Base-by-base conservation (phyloP, 1,140 invertebrate genomes). In the Drosophila erecta region DNA sequence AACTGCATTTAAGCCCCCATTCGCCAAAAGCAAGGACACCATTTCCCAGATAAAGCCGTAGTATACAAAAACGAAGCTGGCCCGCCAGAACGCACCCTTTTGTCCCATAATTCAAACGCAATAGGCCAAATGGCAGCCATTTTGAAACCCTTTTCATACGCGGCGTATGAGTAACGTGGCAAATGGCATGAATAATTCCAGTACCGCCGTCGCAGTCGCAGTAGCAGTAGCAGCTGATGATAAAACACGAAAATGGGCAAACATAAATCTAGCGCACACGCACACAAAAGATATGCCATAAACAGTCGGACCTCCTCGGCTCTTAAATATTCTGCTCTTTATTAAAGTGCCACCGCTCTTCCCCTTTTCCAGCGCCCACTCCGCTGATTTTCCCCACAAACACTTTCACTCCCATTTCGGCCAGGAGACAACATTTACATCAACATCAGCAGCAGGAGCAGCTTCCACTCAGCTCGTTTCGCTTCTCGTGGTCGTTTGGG, bases 241-340 rank as follows among this genome's bases (percentile, higher is more conserved):
- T 87, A 87, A 87, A 87, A 89, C 83, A 87, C 46, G 83, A 87
- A 87, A 87, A 89, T 87, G 83, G 84, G 65, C 66, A 76, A 72
- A 89, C 83, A 87, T 87, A 87, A 87, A 87, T 87, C 83, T 73
- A 70, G 76, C 51, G 20, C 40, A 53, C 64, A 65, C 41, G 38
- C 66, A 69, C 64, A 54, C 57, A 58, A 53, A 54, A 79, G 76
- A 87, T 79, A 79, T 66, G 62, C 73, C 62, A 73, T 70, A 77
- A 81, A 77, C 72, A 70, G 70, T 11, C 41, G 56, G 51, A 24
- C 54, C 17, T 35, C 3, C 11, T 20, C 12, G 24, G 12, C 56
- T 54, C 79, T 84, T 89, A 70, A 87, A 87, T 76, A 76, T 89
- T 76, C 54, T 27, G 14, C 59, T 55, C 57, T 74, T 38, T 57